A percentile compares a stretch with the other conserved stretches of the same genome.
These are phyloP conservation scores for Drosophila differens DNA, from an alignment of 2,888 invertebrate species.

Conservation along the genomic window DNA sequence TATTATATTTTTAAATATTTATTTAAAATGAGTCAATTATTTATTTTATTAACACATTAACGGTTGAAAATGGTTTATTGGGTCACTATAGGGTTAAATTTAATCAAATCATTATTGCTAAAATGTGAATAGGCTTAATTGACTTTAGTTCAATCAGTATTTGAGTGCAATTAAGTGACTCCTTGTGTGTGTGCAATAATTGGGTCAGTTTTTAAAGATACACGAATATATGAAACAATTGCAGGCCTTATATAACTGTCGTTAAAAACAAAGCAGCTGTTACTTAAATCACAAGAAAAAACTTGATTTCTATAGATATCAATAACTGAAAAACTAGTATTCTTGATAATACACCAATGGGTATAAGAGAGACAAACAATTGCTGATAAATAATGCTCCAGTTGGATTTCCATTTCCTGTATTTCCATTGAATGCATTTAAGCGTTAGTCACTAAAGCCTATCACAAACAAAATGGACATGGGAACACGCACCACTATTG, in stretches of 20 bases:
- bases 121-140: not conserved
- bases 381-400: conserved; percentile 26
- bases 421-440: conserved; percentile 24
- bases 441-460: conserved; percentile 28
- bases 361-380: not conserved
- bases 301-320: conserved; percentile 34
- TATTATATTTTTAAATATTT: not conserved
- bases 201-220: conserved; percentile 36
- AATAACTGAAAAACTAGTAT: conserved; percentile 43
- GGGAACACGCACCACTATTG: conserved; percentile 52
- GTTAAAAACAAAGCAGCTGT: conserved; percentile 2
- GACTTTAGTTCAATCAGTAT: not conserved
- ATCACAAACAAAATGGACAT: conserved; percentile 20
- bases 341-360: conserved; percentile 24
- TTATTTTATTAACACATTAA: not conserved
- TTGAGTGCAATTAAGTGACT: not conserved
- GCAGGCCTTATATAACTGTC: conserved; percentile 38
- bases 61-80: not conserved
- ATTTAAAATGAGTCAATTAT: not conserved
- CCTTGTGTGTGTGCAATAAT: conserved; percentile 7
- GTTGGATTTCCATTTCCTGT: conserved; percentile 54
- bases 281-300: conserved; percentile 7
- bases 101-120: not conserved
- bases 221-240: conserved; percentile 7
- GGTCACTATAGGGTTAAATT: not conserved